Evolutionary conservation across 53 echinoderm and acorn worm genomes (phyloP), one percentile per base, ranked within the genome.

Genomic region (Apostichopus leukothele): DNA sequence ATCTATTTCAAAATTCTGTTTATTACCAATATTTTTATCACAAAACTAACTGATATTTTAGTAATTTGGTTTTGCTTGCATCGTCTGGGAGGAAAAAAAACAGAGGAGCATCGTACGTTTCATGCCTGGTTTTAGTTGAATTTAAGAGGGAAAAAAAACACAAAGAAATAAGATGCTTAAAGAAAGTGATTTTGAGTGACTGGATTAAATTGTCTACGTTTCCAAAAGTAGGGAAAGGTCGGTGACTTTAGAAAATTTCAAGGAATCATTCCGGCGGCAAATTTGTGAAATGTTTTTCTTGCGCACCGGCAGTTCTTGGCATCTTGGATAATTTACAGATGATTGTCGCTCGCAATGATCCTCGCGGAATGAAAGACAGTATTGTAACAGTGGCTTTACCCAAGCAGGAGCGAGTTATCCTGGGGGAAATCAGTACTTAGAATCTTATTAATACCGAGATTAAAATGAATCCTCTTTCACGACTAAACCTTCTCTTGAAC

Each of bases 381-480:
- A 71, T 21, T n/a, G 71, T 18, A 71, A 71, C 20, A 71, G 71
- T 18, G 71, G 20, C 39, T 39, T 19, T 71, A 71, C 20, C 71
- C 18, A 71, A 71, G 71, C 20, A 71, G 71, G 71, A 71, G 71
- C 71, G 13, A 39, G 71, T 4, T 18, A 71, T 71, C 71, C 71
- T 71, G 71, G 20, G 71, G 71, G 71, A 71, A 71, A 71, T 71
- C 71, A 71, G n/a, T 71, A 13, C 18, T 71, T 71, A 71, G 71
- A 71, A 71, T 71, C 71, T 71, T 71, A 71, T 71, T 71, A 71
- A 71, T 71, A n/a, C 71, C 14, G 16, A 71, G 71, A 71, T 71
- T 71, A 71, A 71, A 71, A 71, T 71, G 71, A 71, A 71, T 71
- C 71, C 5, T 71, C 71, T 71, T 0, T 6, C 71, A 6, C 16